A percentile compares a stretch with the other conserved stretches of the same genome.
These are phyloP conservation scores for Eristalinus aeneus DNA, from an alignment of 2,888 invertebrate species.

Conservation along the genomic window DNA sequence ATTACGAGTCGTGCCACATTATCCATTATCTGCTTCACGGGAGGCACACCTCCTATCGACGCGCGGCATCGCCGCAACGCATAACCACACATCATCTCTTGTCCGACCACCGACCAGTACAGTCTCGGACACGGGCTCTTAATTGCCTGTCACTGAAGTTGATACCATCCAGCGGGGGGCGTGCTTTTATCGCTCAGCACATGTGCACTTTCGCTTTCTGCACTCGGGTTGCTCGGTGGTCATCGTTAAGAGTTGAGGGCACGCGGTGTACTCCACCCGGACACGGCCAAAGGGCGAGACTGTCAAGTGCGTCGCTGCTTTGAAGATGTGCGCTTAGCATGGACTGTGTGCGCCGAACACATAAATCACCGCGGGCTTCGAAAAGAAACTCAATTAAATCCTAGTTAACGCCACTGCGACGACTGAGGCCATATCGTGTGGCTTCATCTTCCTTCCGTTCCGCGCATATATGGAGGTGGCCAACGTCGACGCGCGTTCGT, in stretches of 20 bases:
- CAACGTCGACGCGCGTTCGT: conserved; percentile 27
- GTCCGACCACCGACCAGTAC: conserved; percentile 20
- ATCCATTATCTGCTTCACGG: conserved; percentile 39
- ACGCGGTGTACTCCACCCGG: conserved; percentile 25
- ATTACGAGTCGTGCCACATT: conserved; percentile 39
- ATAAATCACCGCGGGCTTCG: conserved; percentile 22
- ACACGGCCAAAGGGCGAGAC: neutral
- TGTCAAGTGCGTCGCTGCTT: conserved; percentile 54
- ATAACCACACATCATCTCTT: conserved; percentile 45
- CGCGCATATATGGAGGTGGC: conserved; percentile 34
- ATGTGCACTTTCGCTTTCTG: conserved; percentile 64
- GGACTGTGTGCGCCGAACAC: conserved; percentile 37
- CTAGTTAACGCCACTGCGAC: conserved; percentile 51
- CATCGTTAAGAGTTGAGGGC: conserved; percentile 24
- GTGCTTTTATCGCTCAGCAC: conserved; percentile 39
- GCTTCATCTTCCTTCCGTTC: conserved; percentile 55
- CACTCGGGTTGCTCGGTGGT: conserved; percentile 15
- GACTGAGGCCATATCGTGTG: conserved; percentile 24
- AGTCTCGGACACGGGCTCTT: conserved; percentile 41
- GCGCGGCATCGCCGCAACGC: conserved; percentile 37
- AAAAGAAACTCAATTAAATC: conserved; percentile 54
- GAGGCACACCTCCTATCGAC: conserved; percentile 25
- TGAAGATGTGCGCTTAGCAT: conserved; percentile 30
- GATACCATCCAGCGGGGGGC: conserved; percentile 52
- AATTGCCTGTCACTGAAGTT: conserved; percentile 62